A percentile compares a stretch with the other conserved stretches of the same genome.
Conservation (phyloP, 2,113 vertebrate genomes). For the Seriola rivoliana region DNA sequence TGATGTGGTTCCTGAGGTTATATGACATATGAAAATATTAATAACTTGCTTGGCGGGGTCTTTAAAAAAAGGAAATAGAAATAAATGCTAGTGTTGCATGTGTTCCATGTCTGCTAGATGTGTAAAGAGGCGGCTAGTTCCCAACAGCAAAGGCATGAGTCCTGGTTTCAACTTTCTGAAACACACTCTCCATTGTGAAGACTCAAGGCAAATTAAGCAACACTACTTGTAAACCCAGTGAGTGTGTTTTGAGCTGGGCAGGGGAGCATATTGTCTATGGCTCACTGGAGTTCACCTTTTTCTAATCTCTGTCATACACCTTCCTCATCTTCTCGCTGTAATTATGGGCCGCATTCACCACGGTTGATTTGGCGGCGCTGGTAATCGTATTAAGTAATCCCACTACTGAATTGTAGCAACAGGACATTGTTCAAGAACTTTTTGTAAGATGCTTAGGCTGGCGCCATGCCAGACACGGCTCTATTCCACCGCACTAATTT, state of each 20-base stretch:
- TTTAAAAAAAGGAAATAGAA: too few species aligned
- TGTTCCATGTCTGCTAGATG: too few species aligned
- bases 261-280: slow-evolving; percentile 27
- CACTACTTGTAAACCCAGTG: slow-evolving; percentile 24
- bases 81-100: too few species aligned
- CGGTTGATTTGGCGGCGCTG: slow-evolving; percentile 56
- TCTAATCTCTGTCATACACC: slow-evolving; percentile 77
- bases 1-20: too few species aligned
- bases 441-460: slow-evolving; percentile 60
- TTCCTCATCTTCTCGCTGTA: slow-evolving; percentile 69
- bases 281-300: slow-evolving; percentile 72
- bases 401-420: slow-evolving; percentile 51
- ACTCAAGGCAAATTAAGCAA: slow-evolving; percentile 39
- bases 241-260: slow-evolving; percentile 38
- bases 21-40: too few species aligned
- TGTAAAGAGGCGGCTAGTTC: too few species aligned
- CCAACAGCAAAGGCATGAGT: too few species aligned
- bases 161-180: slow-evolving; percentile 6
- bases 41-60: too few species aligned
- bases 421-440: slow-evolving; percentile 72
- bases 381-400: slow-evolving; percentile 83
- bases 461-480: slow-evolving; percentile 59
- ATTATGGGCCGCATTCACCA: slow-evolving; percentile 75
- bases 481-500: slow-evolving; percentile 35
- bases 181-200: slow-evolving; percentile 3